phyloP scores from a whole-genome alignment of 1,140 invertebrate species.

The Nilaparvata lugens region DNA sequence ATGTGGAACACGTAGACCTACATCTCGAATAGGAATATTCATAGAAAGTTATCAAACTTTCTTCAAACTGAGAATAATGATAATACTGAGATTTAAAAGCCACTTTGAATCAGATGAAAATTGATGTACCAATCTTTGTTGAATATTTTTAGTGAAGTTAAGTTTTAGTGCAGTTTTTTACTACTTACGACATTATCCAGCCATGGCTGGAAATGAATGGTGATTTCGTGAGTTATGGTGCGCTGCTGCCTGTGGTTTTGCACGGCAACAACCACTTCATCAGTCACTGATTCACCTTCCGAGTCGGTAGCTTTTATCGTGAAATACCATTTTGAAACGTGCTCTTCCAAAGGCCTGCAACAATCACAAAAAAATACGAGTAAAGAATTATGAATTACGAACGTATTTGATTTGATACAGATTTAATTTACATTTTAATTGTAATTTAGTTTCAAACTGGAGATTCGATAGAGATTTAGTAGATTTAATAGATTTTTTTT shows the following conservation, averaged over 20 bases:
- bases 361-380: conserved; percentile 8
- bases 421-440: too few species aligned
- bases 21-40: too few species aligned
- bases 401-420: too few species aligned
- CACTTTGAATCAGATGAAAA: background rate
- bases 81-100: too few species aligned
- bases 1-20: too few species aligned
- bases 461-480: too few species aligned
- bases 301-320: conserved; percentile 66
- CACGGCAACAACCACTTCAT: conserved; percentile 65
- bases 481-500: too few species aligned
- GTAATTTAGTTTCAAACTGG: too few species aligned
- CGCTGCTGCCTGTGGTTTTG: conserved; percentile 69
- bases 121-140: too few species aligned
- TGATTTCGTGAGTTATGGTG: conserved; percentile 76
- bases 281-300: conserved; percentile 55
- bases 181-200: background rate
- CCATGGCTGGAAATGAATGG: conserved; percentile 33
- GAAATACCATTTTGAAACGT: conserved; percentile 77
- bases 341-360: conserved; percentile 67
- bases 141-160: too few species aligned
- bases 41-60: too few species aligned
- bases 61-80: too few species aligned
- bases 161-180: background rate
- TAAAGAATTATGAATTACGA: conserved; percentile 6